Evolutionary conservation across 1,140 invertebrate species (phyloP), one percentile per base, ranked within the genome.

Genomic region (Zophobas atratus): DNA sequence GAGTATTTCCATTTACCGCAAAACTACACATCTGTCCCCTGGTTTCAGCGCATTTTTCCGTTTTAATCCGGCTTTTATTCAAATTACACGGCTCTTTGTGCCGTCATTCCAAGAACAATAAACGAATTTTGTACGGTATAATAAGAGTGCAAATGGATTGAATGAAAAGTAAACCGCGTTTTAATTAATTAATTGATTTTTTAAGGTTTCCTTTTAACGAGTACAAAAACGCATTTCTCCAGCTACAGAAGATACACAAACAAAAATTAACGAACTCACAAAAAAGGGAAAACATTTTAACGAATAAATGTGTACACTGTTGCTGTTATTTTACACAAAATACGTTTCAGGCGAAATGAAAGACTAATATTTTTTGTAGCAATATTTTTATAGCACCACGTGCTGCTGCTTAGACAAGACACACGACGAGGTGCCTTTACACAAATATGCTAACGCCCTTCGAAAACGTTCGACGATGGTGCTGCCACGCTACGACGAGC

Each of bases 281-380:
- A 67, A 75, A 75, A 75, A 57, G 56, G 53, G 53, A 75, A 75
- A 75, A 75, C 72, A 75, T 75, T 75, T 75, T 75, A 75, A 75
- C 72, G 72, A 56, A 75, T 75, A 75, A 75, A 75, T 75, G 72
- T 75, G 72, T 75, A 75, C 72, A 79, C 57, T 71, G 75, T 74
- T 53, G 67, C 63, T 83, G 81, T 83, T 83, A 77, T 83, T 83
- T 82, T 80, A 83, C 82, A 83, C 80, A 83, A 83, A 80, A 81
- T 80, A 79, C 74, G 77, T 83, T 83, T 83, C 79, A 81, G 67
- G 75, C 82, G 70, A 82, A 83, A 83, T 83, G 81, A 83, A 83
- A 83, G 82, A 83, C 81, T 81, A 83, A 83, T 83, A 83, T 83
- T 83, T 83, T 83, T 83, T 82, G 79, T 82, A 77, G 81, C 77